Base-by-base conservation (phyloP, 1,140 invertebrate genomes). In the Dufourea novaeangliae region DNA sequence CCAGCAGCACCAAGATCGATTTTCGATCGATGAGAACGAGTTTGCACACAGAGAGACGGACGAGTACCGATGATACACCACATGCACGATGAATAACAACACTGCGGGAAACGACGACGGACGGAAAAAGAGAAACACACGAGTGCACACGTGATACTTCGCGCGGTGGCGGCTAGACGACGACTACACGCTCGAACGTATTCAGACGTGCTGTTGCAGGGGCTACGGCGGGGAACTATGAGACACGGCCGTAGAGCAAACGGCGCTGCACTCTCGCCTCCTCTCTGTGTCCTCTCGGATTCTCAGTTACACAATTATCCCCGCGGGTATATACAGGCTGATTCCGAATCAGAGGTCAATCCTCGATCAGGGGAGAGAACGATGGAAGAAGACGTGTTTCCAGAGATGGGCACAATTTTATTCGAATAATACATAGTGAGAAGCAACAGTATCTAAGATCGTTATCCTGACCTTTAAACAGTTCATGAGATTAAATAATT, bases 251-350 rank as follows among this genome's bases (percentile, higher is more conserved):
- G 72, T 68, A 27, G 46, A 67, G 61, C 80, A 57, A 82, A 72
- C 50, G 73, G 56, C 68, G 68, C 81, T 64, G 62, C 74, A 66
- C 77, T 82, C 68, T 67, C 74, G 72, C 37, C 25, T 66, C 63
- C n/a, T n/a, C n/a, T n/a, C n/a, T n/a, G n/a, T 46, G 52, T 75
- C 64, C 25, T n/a, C n/a, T n/a, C 52, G 17, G 20, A 17, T 25
- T n/a, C 37, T 41, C 54, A 64, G 77, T 84, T 84, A 84, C 74
- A 84, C 83, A 83, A 84, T 77, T n/a, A n/a, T n/a, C n/a, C n/a
- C 72, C 68, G 57, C 66, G 59, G 57, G 63, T 25, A 64, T 75
- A 46, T 37, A 67, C 29, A 17, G 52, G 52, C 34, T 39, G 34
- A 37, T 3, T 37, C 34, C n/a, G n/a, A n/a, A n/a, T n/a, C n/a